Conservation (phyloP, 1,140 invertebrate species). For the Hyles vespertilio region DNA sequence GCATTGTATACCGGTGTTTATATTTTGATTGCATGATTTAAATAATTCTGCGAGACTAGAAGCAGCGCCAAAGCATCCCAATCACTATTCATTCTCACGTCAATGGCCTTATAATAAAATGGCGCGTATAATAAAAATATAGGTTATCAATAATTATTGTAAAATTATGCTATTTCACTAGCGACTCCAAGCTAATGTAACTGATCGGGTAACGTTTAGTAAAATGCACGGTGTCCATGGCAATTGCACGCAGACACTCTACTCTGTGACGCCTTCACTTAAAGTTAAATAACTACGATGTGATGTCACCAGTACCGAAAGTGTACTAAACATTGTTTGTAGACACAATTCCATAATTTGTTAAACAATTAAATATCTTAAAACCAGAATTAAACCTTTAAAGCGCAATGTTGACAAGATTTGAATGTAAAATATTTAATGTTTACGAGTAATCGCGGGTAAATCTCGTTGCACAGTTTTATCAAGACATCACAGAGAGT, state of each 20-base stretch:
- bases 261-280: too few species aligned
- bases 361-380: too few species aligned
- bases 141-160: slow-evolving; percentile 39
- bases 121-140: slow-evolving; percentile 53
- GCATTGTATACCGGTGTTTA: too few species aligned
- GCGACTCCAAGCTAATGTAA: slow-evolving; percentile 64
- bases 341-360: neutral
- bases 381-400: too few species aligned
- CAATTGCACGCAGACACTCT: slow-evolving; percentile 15
- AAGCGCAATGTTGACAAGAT: too few species aligned
- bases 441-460: too few species aligned
- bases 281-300: too few species aligned
- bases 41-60: neutral
- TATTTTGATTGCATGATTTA: too few species aligned
- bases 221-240: slow-evolving; percentile 42
- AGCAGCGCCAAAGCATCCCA: neutral
- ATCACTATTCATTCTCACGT: slow-evolving; percentile 1
- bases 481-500: slow-evolving; percentile 13
- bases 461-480: neutral
- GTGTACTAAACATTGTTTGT: neutral
- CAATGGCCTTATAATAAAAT: slow-evolving; percentile 37
- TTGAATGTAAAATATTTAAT: too few species aligned
- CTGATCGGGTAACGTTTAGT: slow-evolving; percentile 61
- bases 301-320: too few species aligned
- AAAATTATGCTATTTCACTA: slow-evolving; percentile 63